A percentile compares a stretch with the other conserved stretches of the same genome.
Evolutionary conservation across 2,888 invertebrate genomes (phyloP).

Genomic region (Eilema griseolum): DNA sequence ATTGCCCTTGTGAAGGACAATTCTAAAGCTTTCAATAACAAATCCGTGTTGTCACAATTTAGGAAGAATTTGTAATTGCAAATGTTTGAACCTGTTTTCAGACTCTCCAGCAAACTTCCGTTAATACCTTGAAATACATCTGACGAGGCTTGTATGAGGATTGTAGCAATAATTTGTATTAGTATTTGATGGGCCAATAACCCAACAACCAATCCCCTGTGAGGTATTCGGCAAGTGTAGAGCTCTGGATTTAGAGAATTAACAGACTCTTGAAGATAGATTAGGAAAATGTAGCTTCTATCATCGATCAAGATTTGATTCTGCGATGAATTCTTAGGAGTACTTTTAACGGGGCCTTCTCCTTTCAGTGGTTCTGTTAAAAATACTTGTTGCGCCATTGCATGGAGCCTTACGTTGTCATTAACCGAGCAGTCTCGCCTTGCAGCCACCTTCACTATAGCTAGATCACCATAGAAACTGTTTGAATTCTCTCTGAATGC

Average conservation of each 20-base stretch:
- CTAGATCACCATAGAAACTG: constrained; percentile 97
- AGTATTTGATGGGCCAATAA: constrained; percentile 97
- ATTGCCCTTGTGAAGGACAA: constrained; percentile 93
- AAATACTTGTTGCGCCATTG: constrained; percentile 96
- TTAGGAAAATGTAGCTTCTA: constrained; percentile 94
- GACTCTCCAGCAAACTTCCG: constrained; percentile 86
- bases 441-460: constrained; percentile 97
- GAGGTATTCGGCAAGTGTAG: constrained; percentile 94
- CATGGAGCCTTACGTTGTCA: constrained; percentile 94
- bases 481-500: constrained; percentile 97
- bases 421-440: constrained; percentile 94
- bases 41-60: constrained; percentile 88
- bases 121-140: constrained; percentile 89
- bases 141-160: constrained; percentile 92
- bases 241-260: constrained; percentile 91
- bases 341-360: constrained; percentile 71
- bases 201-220: constrained; percentile 95
- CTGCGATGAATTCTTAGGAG: constrained; percentile 74
- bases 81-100: constrained; percentile 77
- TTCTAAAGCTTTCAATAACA: constrained; percentile 92
- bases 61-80: constrained; percentile 83
- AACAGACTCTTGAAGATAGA: constrained; percentile 92
- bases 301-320: constrained; percentile 90
- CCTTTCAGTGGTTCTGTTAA: constrained; percentile 85
- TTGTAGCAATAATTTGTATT: constrained; percentile 95